Base-by-base conservation (phyloP, 2,888 invertebrate species). In the Octonoba sinensis region DNA sequence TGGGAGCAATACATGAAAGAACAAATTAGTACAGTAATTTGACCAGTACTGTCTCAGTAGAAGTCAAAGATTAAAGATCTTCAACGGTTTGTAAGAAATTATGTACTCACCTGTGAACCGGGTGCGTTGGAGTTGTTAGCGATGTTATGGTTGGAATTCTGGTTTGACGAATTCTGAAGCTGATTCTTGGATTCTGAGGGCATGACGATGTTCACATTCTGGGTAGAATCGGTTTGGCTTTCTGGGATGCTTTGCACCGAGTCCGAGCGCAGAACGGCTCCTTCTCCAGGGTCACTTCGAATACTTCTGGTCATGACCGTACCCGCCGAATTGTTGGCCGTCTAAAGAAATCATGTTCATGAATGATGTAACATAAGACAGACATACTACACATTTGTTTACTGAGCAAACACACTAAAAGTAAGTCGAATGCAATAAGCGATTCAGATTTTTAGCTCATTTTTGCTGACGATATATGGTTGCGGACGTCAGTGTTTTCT, bases 151-250 rank as follows among this genome's bases (percentile, higher is more conserved):
- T 75, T 82, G 20, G 82, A 82, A 56, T 69, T 69, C 51, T 69
- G 67, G 27, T 6, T 27, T 27, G 27, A 27, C 27, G 27, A 27
- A 60, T 79, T 72, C 16, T 72, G 72, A 11, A 82, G 59, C 24
- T 65, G 71, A 36, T 15, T 59, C 46, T 82, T 82, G 22, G 75
- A 74, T n/a, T 82, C 82, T 4, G 77, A 77, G 3, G 49, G 36
- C 73, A 82, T 76, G 64, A 76, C 71, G 56, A 82, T 82, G 51
- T 82, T 82, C 71, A 82, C 74, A 18, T 82, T 82, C 22, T 82
- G 73, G 8, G 71, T 57, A 2, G 82, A 82, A 62, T 82, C 82
- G 27, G 74, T 46, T 18, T 82, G 57, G 27, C 71, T 76, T 18
- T 67, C 59, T n/a, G 60, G 62, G n/a, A 66, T 67, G 60, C 71